Percentiles rank a stretch among this genome's conserved stretches.
These are phyloP conservation scores for Ailurus styani DNA, from an alignment of 2,113 vertebrate species.

Conservation along the genomic window DNA sequence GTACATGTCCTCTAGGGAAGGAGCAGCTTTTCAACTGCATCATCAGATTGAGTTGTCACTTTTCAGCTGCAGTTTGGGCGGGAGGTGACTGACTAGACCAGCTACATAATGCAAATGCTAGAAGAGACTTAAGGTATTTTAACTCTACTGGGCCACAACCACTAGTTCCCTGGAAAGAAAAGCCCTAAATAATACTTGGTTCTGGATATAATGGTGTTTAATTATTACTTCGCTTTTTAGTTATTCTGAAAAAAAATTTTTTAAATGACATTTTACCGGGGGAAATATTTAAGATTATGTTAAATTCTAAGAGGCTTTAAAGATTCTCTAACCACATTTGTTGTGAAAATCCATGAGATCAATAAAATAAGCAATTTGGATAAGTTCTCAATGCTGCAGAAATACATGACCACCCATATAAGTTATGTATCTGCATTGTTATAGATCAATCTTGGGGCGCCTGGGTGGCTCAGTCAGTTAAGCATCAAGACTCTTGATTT, in stretches of 20 bases:
- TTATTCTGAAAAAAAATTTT: background rate
- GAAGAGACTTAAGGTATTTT: background rate
- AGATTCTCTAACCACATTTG: background rate
- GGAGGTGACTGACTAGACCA: background rate
- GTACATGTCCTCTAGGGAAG: background rate
- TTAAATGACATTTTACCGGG: background rate
- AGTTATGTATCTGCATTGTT: background rate
- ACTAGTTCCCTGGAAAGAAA: background rate
- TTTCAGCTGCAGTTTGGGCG: background rate
- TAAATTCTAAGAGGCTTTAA: background rate
- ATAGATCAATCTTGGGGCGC: background rate
- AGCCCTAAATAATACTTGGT: background rate
- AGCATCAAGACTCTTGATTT: background rate
- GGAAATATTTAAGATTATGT: constrained; percentile 6
- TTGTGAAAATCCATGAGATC: background rate
- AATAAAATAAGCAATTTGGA: background rate
- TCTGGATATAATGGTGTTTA: background rate
- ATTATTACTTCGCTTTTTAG: background rate
- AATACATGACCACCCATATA: background rate
- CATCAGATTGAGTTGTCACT: background rate
- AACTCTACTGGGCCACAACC: background rate
- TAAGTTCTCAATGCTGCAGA: background rate
- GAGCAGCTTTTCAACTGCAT: background rate
- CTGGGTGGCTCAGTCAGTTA: background rate
- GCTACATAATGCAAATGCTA: background rate